Evolutionary conservation across 1,140 invertebrate genomes (phyloP), one percentile per base, ranked within the genome.

Genomic region (Daktulosphaira vitifoliae): DNA sequence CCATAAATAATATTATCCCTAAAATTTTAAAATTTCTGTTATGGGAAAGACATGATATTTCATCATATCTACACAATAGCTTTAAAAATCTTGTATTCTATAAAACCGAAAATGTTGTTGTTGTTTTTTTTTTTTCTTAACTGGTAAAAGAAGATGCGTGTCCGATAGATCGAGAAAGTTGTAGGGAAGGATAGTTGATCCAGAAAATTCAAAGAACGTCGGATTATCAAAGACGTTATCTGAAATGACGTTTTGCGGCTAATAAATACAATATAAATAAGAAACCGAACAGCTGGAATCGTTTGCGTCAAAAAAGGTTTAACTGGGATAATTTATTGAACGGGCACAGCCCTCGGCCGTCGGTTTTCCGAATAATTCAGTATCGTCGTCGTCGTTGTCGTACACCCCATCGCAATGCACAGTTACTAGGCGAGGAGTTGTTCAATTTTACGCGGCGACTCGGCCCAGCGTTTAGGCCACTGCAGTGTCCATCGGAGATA

Each of bases 181-280:
- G 42, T 16, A 33, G 22, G 11, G 16, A 25, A 18, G 26, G 16
- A 7, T 22, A 62, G 56, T 62, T 62, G 38, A 62, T 48, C 56
- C 25, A 39, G 56, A 62, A 62, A 62, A 62, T 62, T 62, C 26
- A 62, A 48, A 39, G 42, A 46, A 25, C 25, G 16, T 11, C 4
- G 56, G 56, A 62, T 62, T 62, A 62, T 62, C 42, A 62, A 48
- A 38, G 56, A 62, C 56, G 56, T 62, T 62, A 62, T 62, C 56
- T 62, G 42, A 62, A 62, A 62, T 62, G 56, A 62, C 56, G 56
- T 62, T 62, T 62, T 62, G 56, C 56, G 56, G 56, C 42, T 62
- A 62, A 62, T 62, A 62, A 62, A 62, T 62, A 62, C 56, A 62
- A 62, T 62, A 62, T 62, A 62, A 62, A 62, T 62, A 62, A 62